Evolutionary conservation across 2,888 invertebrate species (phyloP), one percentile per base, ranked within the genome.

Genomic region (Vannuccia rotundouncinata): DNA sequence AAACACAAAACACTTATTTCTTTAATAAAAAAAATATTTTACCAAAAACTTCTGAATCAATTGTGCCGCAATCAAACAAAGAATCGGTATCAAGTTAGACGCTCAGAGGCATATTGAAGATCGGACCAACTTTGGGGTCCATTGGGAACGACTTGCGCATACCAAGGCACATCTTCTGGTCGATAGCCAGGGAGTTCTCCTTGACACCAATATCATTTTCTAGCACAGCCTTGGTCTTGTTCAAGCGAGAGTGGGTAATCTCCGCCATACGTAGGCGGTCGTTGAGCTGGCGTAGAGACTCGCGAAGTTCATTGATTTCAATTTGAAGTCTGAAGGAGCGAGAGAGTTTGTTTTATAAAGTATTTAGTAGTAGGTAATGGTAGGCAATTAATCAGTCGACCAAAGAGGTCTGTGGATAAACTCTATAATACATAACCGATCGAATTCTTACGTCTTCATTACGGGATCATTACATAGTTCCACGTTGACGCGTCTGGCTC

Each of bases 101-200:
- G n/a, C n/a, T 81, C 31, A 83, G 66, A 1, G 87, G 86, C 87
- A 87, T 87, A 82, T 85, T 85, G 83, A 87, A 87, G 74, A 87
- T 86, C 76, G 87, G 87, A 27, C 87, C 87, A 1, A 86, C 85
- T 83, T 86, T 87, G 59, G 86, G 86, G 79, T 87, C 87, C 85
- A 86, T 87, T n/a, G 95, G 95, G 89, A 94, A 95, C 1, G 94
- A 93, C 82, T 95, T 91, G 76, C 96, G 90, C 85, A 95, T 91
- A 0, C 95, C 94, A 90, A 94, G 92, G 88, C 95, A 95, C 89
- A 94, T 94, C 89, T 95, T 95, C 82, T 93, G 90, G 90, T 96
- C 95, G 83, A 95, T 94, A 87, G 94, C 93, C 82, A 95, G 90
- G 13, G 94, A 92, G 86, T 94, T 94, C 82, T 92, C 92, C 90